phyloP scores from a whole-genome alignment of 2,113 vertebrate genomes.

The Cariama cristata region DNA sequence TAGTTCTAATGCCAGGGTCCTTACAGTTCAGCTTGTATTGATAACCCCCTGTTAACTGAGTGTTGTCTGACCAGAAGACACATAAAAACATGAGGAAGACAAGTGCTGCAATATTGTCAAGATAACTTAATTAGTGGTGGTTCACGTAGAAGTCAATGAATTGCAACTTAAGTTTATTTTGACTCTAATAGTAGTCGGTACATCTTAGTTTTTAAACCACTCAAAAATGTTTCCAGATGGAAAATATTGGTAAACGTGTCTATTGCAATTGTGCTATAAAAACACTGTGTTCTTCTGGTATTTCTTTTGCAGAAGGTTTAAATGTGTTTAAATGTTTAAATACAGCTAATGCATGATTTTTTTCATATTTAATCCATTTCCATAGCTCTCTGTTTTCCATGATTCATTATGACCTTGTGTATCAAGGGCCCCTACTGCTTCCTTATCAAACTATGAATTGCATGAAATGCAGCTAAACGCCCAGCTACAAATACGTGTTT shows the following conservation, averaged over 20 bases:
- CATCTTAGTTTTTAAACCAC: neutral
- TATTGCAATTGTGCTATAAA: neutral
- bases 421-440: neutral
- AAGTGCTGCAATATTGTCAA: neutral
- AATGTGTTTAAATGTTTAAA: neutral
- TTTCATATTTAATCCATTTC: neutral
- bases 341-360: neutral
- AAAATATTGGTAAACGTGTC: neutral
- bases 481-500: neutral
- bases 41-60: neutral
- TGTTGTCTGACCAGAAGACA: neutral
- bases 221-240: neutral
- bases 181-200: neutral
- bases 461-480: neutral
- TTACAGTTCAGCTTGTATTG: neutral
- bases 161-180: neutral
- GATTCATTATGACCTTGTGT: neutral
- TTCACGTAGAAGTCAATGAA: neutral
- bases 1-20: neutral
- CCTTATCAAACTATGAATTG: neutral
- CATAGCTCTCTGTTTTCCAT: neutral
- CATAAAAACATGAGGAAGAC: neutral
- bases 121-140: neutral
- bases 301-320: constrained; percentile 18
- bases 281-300: neutral